These are phyloP conservation scores for Cephus cinctus DNA, from an alignment of 1,140 invertebrate genomes.

Conservation along the genomic window DNA sequence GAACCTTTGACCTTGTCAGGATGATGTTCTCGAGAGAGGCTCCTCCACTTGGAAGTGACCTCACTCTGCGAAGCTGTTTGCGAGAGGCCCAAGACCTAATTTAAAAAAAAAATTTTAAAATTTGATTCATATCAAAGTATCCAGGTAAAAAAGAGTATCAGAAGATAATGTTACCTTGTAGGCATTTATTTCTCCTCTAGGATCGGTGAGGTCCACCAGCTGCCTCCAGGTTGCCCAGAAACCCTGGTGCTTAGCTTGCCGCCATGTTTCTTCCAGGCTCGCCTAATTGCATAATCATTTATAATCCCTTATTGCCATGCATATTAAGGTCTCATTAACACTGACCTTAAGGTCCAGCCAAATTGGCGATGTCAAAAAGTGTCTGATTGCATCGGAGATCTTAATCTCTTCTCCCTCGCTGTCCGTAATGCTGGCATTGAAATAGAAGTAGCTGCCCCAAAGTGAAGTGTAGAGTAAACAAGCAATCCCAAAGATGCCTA, in stretches of 20 bases:
- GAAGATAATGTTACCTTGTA: slow-evolving; percentile 65
- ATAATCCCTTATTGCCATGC: too few relatives aligned
- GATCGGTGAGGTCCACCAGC: slow-evolving; percentile 82
- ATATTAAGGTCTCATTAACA: slow-evolving; percentile 7
- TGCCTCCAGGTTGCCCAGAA: slow-evolving; percentile 81
- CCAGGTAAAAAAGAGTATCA: slow-evolving; percentile 4
- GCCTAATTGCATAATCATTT: too few relatives aligned
- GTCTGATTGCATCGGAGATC: slow-evolving; percentile 80
- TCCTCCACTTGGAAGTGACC: slow-evolving; percentile 78
- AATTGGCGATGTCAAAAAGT: slow-evolving; percentile 87
- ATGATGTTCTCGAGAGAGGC: slow-evolving; percentile 84
- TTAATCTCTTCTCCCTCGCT: slow-evolving; percentile 86
- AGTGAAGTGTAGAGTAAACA: slow-evolving; percentile 70
- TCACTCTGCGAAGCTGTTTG: slow-evolving; percentile 79
- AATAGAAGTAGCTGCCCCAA: slow-evolving; percentile 81
- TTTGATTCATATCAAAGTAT: slow-evolving; percentile 1
- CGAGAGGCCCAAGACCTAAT: slow-evolving; percentile 72
- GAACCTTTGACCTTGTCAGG: slow-evolving; percentile 87
- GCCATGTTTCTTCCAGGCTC: slow-evolving; percentile 69
- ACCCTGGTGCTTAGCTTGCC: slow-evolving; percentile 75
- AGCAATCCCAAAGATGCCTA: slow-evolving; percentile 60
- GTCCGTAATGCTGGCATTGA: slow-evolving; percentile 85
- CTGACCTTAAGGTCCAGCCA: slow-evolving; percentile 62
- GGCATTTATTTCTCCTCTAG: slow-evolving; percentile 86
- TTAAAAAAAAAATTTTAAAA: slow-evolving; percentile 12